phyloP scores from a whole-genome alignment of 2,888 invertebrate genomes.

The Vannuccia rotundouncinata region DNA sequence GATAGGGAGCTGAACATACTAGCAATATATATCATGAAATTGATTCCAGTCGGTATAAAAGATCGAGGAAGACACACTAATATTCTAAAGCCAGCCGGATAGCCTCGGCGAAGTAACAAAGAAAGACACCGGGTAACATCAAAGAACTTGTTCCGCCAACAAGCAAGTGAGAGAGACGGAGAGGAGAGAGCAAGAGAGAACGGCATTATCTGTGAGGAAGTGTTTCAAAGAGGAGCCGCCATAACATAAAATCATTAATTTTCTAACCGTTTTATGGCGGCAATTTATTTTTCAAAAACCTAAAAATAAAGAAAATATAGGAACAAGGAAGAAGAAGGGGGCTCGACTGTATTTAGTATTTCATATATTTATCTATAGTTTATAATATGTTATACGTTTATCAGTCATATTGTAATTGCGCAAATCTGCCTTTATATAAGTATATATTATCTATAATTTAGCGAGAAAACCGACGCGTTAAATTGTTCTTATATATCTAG shows the following conservation, averaged over 20 bases:
- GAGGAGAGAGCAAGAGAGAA: background rate
- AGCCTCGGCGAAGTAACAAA: background rate
- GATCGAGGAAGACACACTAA: background rate
- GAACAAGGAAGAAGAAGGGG: too few species aligned
- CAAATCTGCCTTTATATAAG: too few species aligned
- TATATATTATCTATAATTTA: too few species aligned
- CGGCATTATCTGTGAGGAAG: slow-evolving; percentile 7
- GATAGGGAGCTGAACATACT: background rate
- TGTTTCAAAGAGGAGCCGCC: slow-evolving; percentile 20
- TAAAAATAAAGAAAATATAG: background rate
- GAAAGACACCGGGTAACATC: background rate
- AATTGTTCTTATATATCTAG: background rate
- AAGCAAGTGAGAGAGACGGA: background rate
- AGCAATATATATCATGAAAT: background rate
- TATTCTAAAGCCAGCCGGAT: slow-evolving; percentile 2
- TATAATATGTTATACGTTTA: background rate
- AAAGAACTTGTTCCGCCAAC: slow-evolving; percentile 12
- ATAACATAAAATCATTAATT: slow-evolving; percentile 20
- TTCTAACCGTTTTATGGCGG: slow-evolving; percentile 14
- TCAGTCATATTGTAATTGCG: too few species aligned
- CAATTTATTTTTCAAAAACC: background rate
- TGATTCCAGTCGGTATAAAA: background rate
- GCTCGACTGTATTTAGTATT: background rate
- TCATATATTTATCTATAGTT: background rate
- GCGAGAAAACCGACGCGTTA: background rate